Evolutionary conservation across 2,797 vertebrate genomes (phyloP).

Genomic region (Distichodus sexfasciatus): DNA sequence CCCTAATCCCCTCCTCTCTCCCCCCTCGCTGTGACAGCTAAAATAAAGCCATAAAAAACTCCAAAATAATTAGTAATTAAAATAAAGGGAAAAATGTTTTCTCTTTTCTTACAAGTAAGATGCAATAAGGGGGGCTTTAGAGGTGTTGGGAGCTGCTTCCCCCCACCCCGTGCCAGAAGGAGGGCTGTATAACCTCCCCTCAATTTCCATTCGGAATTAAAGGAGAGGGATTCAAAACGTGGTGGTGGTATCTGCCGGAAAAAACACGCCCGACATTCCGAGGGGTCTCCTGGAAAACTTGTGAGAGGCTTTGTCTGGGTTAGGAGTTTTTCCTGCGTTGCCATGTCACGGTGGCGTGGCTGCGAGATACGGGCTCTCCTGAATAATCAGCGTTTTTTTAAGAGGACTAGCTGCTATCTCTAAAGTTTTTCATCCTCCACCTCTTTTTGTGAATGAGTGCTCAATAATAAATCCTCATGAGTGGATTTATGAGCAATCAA

Average conservation of each 20-base stretch:
- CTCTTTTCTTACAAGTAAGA: constrained; percentile 52
- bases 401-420: constrained; percentile 37
- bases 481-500: constrained; percentile 63
- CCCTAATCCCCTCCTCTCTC: constrained; percentile 70
- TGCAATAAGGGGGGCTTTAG: constrained; percentile 39
- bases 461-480: constrained; percentile 58
- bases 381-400: constrained; percentile 62
- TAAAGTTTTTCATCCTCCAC: constrained; percentile 35
- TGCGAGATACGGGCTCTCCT: constrained; percentile 40
- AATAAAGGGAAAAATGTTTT: constrained; percentile 67
- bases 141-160: constrained; percentile 64
- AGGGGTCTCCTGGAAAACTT: constrained; percentile 44
- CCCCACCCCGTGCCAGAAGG: constrained; percentile 43
- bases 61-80: constrained; percentile 80
- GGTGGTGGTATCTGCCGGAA: constrained; percentile 55
- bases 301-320: constrained; percentile 53
- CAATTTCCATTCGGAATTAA: constrained; percentile 52
- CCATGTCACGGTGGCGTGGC: constrained; percentile 50
- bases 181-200: constrained; percentile 40
- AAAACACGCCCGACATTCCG: constrained; percentile 38
- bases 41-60: constrained; percentile 82
- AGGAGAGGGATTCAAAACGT: constrained; percentile 47
- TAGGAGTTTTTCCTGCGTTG: constrained; percentile 46
- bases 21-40: constrained; percentile 78
- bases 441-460: constrained; percentile 38